Base-by-base conservation (phyloP, 2,113 vertebrate species). In the Proteles cristata region DNA sequence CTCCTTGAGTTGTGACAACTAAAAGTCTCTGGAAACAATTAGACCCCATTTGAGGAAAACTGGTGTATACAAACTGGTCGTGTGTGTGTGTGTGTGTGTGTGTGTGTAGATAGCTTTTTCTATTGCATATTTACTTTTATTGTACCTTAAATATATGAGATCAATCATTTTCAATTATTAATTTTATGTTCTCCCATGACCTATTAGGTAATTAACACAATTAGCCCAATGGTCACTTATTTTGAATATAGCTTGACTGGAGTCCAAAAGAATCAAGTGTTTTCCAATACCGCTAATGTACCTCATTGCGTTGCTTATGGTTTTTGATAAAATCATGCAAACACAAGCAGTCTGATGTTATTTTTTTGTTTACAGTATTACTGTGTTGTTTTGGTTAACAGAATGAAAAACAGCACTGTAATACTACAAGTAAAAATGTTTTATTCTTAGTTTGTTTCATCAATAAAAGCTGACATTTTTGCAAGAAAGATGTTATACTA, bases 381-480 rank as follows among this genome's bases (percentile, higher is more conserved):
- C 98, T 98, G 89, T 95, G 98, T 98, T 98, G 98, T 98, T 99
- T 99, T 98, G 98, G 97, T 98, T 99, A 99, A 98, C 99, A 98
- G 98, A 98, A 98, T 99, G 98, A 98, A 99, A 98, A 99, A 98
- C 97, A 98, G 82, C 97, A 98, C 97, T 98, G 98, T 98, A 98
- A 98, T 98, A 97, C 97, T 97, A 98, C 97, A 98, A 98, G 98
- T 98, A 98, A 98, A 98, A 99, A 99, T 99, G 98, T 98, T 99
- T 99, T 99, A 98, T 99, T 99, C 98, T 99, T 98, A 98, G 98
- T 98, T 98, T 99, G 98, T 99, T 99, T 99, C 99, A 99, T 99
- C 98, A 99, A 99, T 99, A 99, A 99, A 99, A 98, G 97, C 98
- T 99, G 98, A 99, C 99, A 97, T 99, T 98, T 98, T 98, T 99